Base-by-base conservation (phyloP, 1,140 invertebrate genomes). In the Dreissena rostriformis region DNA sequence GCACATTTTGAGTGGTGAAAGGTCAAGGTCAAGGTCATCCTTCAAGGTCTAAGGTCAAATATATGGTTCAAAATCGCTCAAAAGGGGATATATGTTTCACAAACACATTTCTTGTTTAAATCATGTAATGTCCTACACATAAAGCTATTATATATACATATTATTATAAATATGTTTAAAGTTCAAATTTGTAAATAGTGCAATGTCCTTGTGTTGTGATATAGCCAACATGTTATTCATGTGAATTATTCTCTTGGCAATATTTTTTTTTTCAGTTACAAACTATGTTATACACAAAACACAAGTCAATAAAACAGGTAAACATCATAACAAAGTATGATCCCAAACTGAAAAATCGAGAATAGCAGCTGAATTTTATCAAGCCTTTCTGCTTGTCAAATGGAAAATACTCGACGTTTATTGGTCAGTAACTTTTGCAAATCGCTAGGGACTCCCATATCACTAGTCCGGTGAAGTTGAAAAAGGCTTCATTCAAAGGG, bases 401-500 rank as follows among this genome's bases (percentile, higher is more conserved):
- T 0, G 97, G 97, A 91, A 98, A 94, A 79, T 93, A 94, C 86
- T 94, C 92, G 24, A 99, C 99, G 93, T 99, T 98, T 88, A 99
- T 99, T 24, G 98, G 98, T 94, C 99, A 99, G 68, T 98, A 99
- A 94, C 98, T 99, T 96, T 99, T 96, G 93, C 99, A 99, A 91
- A 99, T 99, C 61, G 98, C 98, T 24, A 98, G 98, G 0, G 99
- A 98, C 51, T 99, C 97, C 98, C 98, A 99, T 19, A 98, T 83
- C 15, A 99, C 98, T 94, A 97, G 97, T n/a, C 99, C 99, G 29
- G 85, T 78, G 92, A 97, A 96, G 91, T 93, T 88, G 22, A 95
- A 65, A 14, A 94, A 94, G 14, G 94, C 94, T 79, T 95, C 95
- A 19, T 94, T 95, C 93, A 94, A 94, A 66, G 95, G 90, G 6